phyloP scores from a whole-genome alignment of 2,797 vertebrate genomes.

The Novumbra hubbsi region DNA sequence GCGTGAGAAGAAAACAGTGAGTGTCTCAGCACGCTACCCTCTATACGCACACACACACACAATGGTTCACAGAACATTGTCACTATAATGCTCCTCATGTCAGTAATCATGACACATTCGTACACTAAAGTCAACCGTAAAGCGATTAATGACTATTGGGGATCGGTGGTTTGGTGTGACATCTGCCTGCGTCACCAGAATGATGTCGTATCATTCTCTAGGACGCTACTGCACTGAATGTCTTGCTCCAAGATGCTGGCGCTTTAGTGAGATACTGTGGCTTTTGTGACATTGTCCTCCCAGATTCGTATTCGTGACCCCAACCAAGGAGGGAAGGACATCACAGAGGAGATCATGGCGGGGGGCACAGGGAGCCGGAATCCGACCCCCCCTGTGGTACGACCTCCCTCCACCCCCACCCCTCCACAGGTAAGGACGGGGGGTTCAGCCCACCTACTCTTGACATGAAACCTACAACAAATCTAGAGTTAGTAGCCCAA shows the following conservation, averaged over 20 bases:
- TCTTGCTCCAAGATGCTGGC: slow-evolving; percentile 22
- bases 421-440: slow-evolving; percentile 84
- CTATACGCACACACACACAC: background rate
- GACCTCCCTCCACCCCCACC: slow-evolving; percentile 87
- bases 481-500: too few species aligned
- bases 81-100: background rate
- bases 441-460: background rate
- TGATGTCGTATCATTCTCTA: too few species aligned
- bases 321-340: slow-evolving; percentile 96
- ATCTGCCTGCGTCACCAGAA: too few species aligned
- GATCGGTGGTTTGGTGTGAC: too few species aligned
- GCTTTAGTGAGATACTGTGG: slow-evolving; percentile 64
- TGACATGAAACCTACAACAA: too few species aligned
- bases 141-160: too few species aligned
- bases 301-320: slow-evolving; percentile 99
- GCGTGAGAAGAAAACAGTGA: slow-evolving; percentile 97
- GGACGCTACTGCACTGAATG: background rate
- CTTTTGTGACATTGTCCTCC: slow-evolving; percentile 59
- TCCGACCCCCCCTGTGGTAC: slow-evolving; percentile 77
- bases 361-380: slow-evolving; percentile 68
- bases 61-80: background rate
- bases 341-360: slow-evolving; percentile 98
- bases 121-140: background rate
- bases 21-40: slow-evolving; percentile 42
- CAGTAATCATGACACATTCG: background rate